A percentile compares a stretch with the other conserved stretches of the same genome.
Conservation (phyloP, 1,140 invertebrate genomes). For the Neodiprion pinetum region DNA sequence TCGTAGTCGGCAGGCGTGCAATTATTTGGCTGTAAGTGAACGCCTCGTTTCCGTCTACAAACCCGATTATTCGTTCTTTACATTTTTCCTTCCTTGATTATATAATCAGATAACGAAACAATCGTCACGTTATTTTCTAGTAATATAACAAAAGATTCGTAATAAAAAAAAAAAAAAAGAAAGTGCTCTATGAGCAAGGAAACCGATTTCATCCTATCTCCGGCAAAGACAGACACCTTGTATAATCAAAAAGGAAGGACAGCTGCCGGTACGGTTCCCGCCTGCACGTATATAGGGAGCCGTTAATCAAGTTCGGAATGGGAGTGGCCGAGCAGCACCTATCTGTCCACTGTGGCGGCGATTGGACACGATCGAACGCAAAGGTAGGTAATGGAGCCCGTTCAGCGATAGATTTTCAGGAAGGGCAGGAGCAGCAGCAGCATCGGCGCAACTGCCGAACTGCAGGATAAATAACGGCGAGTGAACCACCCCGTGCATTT, state of each 20-base stretch:
- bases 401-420: constrained; percentile 8
- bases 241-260: not conserved
- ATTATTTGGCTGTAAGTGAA: not conserved
- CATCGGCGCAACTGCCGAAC: no score
- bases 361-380: constrained; percentile 12
- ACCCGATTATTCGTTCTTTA: not conserved
- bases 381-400: constrained; percentile 12
- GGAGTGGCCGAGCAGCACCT: constrained; percentile 13
- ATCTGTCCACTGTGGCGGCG: constrained; percentile 8
- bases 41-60: not conserved
- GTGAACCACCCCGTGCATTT: not conserved
- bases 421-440: not conserved
- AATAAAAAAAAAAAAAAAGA: no score
- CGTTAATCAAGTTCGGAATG: constrained; percentile 12
- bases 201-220: not conserved
- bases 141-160: no score
- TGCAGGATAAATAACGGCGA: not conserved
- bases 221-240: not conserved
- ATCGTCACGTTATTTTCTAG: not conserved
- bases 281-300: not conserved
- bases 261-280: no score
- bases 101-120: constrained; percentile 2
- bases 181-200: no score
- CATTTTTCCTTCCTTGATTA: constrained; percentile 1
- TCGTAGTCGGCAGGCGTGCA: not conserved